Evolutionary conservation across 92 coral and sea anemone genomes (phyloP).

Genomic region (Zoanthus solanderi): DNA sequence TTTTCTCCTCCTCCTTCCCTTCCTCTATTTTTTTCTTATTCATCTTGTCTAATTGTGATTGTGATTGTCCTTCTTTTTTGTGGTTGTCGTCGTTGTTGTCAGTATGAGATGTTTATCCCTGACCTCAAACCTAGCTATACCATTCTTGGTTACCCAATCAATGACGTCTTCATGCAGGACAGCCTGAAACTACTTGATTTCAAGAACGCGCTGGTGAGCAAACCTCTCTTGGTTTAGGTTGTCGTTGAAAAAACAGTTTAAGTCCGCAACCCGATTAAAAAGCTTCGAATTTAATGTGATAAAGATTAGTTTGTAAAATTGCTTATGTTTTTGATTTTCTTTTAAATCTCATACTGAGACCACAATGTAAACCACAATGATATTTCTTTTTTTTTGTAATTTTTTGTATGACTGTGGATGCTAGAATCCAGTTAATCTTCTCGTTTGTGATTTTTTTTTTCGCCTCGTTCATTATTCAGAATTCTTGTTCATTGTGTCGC

Average conservation of each 20-base stretch:
- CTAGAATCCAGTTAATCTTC: too few species aligned
- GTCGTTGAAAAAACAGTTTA: neutral
- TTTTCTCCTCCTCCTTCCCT: neutral
- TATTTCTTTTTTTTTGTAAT: too few species aligned
- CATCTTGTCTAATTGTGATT: neutral
- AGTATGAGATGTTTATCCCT: conserved; percentile 27
- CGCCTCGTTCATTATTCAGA: too few species aligned
- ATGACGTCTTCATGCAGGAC: conserved; percentile 87
- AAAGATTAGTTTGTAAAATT: too few species aligned
- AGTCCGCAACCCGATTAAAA: neutral
- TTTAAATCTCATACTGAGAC: too few species aligned
- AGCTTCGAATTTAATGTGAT: neutral
- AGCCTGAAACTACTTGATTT: conserved; percentile 72
- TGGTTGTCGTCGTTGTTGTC: too few species aligned
- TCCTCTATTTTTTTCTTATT: neutral
- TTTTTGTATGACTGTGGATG: neutral
- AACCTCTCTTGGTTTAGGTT: neutral
- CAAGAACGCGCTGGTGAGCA: conserved; percentile 74
- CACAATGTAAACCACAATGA: neutral
- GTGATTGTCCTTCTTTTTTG: too few species aligned
- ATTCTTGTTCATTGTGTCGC: too few species aligned
- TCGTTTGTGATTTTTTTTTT: too few species aligned
- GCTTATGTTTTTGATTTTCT: too few species aligned
- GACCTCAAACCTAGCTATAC: conserved; percentile 69
- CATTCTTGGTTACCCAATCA: conserved; percentile 84